Percentiles rank a stretch among this genome's conserved stretches.
phyloP scores from a whole-genome alignment of 2,888 invertebrate species.

The Hetaerina titia region DNA sequence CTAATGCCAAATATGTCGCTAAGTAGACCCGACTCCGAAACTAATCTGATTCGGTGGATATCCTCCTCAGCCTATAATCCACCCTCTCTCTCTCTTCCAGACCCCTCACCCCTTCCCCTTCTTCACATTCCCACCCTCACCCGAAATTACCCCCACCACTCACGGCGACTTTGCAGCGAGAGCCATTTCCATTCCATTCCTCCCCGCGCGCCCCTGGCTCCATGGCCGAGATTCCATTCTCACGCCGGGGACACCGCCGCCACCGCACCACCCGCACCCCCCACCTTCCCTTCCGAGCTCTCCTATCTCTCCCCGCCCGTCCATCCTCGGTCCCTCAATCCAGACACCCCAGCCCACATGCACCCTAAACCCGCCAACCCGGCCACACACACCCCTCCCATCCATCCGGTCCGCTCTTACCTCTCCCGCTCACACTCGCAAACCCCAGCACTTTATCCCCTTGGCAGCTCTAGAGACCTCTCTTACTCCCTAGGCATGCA shows the following conservation, averaged over 20 bases:
- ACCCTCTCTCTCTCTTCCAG: background rate
- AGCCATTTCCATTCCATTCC: no score
- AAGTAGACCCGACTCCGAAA: constrained; percentile 2
- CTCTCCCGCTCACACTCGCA: background rate
- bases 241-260: background rate
- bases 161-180: background rate
- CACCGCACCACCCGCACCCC: background rate
- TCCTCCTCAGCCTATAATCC: constrained; percentile 2
- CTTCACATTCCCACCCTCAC: background rate
- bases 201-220: no score
- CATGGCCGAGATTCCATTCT: no score
- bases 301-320: no score
- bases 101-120: background rate
- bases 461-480: background rate
- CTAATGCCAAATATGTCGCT: background rate
- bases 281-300: background rate
- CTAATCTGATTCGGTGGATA: constrained; percentile 52
- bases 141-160: background rate
- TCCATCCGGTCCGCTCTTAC: background rate
- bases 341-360: background rate
- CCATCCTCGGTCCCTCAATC: background rate
- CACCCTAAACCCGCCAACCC: background rate
- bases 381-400: background rate
- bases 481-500: background rate
- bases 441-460: background rate